Conservation (phyloP, 2,888 invertebrate species). For the Stenurella melanura region DNA sequence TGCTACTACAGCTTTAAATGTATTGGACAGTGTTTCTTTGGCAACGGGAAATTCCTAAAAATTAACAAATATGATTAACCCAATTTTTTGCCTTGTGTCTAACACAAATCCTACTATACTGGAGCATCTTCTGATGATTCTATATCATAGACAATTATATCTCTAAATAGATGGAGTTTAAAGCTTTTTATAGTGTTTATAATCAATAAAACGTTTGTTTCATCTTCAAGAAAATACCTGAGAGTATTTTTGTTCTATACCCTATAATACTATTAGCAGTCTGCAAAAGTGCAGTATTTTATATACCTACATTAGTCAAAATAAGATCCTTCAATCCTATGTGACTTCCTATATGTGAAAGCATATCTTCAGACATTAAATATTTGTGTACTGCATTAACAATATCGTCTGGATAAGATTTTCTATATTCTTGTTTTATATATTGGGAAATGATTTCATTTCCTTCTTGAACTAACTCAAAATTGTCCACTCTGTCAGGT, state of each 20-base stretch:
- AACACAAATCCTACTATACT: too few relatives aligned
- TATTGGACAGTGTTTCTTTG: slow-evolving; percentile 79
- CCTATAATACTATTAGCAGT: slow-evolving; percentile 28
- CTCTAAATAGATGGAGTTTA: too few relatives aligned
- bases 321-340: slow-evolving; percentile 91
- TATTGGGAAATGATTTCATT: slow-evolving; percentile 79
- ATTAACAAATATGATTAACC: neutral
- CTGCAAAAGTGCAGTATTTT: neutral
- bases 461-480: slow-evolving; percentile 81
- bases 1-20: slow-evolving; percentile 88
- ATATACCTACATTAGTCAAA: slow-evolving; percentile 80
- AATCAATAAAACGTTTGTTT: too few relatives aligned
- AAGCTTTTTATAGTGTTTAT: too few relatives aligned
- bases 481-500: slow-evolving; percentile 76
- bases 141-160: too few relatives aligned
- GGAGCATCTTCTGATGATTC: too few relatives aligned
- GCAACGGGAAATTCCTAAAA: slow-evolving; percentile 83
- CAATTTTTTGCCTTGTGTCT: too few relatives aligned
- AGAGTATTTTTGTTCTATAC: too few relatives aligned
- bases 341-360: slow-evolving; percentile 83
- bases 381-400: slow-evolving; percentile 81
- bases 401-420: slow-evolving; percentile 85
- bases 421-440: slow-evolving; percentile 79
- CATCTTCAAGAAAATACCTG: too few relatives aligned
- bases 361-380: slow-evolving; percentile 79